phyloP scores from a whole-genome alignment of 2,888 invertebrate genomes.

The Scaptomyza flava region DNA sequence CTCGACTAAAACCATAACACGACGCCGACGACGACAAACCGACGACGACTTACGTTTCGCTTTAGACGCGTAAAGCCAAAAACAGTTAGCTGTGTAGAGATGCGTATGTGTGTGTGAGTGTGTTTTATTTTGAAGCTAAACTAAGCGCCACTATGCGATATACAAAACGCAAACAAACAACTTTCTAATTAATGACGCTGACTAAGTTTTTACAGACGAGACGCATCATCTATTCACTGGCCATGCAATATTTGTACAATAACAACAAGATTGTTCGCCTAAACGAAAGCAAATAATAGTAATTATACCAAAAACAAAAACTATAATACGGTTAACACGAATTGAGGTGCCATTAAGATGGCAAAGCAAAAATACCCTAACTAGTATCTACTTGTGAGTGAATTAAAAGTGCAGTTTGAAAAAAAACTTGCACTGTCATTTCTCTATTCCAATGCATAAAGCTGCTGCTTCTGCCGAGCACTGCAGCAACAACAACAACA shows the following conservation, averaged over 20 bases:
- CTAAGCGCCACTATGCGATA: slow-evolving; percentile 50
- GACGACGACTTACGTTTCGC: slow-evolving; percentile 26
- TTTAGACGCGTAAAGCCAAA: neutral
- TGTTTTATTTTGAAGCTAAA: neutral
- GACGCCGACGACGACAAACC: neutral
- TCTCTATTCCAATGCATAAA: slow-evolving; percentile 10
- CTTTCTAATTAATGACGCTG: slow-evolving; percentile 64
- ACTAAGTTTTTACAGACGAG: slow-evolving; percentile 18
- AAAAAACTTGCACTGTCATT: slow-evolving; percentile 10
- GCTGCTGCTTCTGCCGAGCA: slow-evolving; percentile 23
- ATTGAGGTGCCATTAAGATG: neutral
- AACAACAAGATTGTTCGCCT: slow-evolving; percentile 20
- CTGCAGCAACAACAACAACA: slow-evolving; percentile 13
- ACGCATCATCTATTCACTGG: slow-evolving; percentile 42
- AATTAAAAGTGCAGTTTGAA: slow-evolving; percentile 4
- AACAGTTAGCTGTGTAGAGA: neutral
- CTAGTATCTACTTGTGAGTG: slow-evolving; percentile 2
- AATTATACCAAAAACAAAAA: slow-evolving; percentile 26
- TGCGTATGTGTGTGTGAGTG: neutral
- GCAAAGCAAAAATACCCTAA: neutral
- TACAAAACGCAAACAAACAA: slow-evolving; percentile 43
- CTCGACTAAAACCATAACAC: slow-evolving; percentile 39
- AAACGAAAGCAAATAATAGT: slow-evolving; percentile 37
- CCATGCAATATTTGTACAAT: slow-evolving; percentile 47
- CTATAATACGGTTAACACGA: slow-evolving; percentile 5